Evolutionary conservation across 2,113 vertebrate species (phyloP), one percentile per base, ranked within the genome.

Genomic region (Heteronetta atricapilla): DNA sequence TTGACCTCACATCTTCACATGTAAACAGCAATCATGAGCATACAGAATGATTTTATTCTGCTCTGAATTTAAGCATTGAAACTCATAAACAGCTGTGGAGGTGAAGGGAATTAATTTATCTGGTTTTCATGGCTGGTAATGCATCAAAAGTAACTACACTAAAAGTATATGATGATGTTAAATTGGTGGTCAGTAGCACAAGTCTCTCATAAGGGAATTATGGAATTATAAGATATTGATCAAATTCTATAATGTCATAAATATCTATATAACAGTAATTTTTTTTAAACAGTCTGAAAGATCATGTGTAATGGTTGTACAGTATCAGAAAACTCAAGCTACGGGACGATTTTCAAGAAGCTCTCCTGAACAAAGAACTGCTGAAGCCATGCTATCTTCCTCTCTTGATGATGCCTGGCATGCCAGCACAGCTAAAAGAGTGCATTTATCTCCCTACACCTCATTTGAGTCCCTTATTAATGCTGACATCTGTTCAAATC

Each of bases 401-500:
- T 73, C 53, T 95, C 52, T 90, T 84, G 82, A 13, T 83, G 79
- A 93, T 94, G 88, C 62, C 77, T 93, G 67, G 29, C 83, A 60
- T 48, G 85, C 94, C 96, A 95, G 69, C 26, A 0, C 82, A 89
- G 84, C 93, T 94, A 77, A 95, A 97, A 90, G 66, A 88, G 48
- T 50, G 73, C 87, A 96, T 98, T 98, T 95, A 96, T 97, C 94
- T 96, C 95, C 76, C 84, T 94, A 89, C 94, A 97, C 96, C 96
- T 97, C 97, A 97, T 97, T 97, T 96, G 88, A 97, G 89, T 95
- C 93, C 89, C 82, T 96, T 97, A 97, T 96, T 98, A 97, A 96
- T 94, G 94, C 97, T 98, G 97, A 98, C 97, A 98, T 97, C 97
- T 97, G 98, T 95, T 97, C 92, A 94, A 94, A 96, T 91, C 96